Conservation (phyloP, 2,888 invertebrate species). For the Watsonalla cultraria region DNA sequence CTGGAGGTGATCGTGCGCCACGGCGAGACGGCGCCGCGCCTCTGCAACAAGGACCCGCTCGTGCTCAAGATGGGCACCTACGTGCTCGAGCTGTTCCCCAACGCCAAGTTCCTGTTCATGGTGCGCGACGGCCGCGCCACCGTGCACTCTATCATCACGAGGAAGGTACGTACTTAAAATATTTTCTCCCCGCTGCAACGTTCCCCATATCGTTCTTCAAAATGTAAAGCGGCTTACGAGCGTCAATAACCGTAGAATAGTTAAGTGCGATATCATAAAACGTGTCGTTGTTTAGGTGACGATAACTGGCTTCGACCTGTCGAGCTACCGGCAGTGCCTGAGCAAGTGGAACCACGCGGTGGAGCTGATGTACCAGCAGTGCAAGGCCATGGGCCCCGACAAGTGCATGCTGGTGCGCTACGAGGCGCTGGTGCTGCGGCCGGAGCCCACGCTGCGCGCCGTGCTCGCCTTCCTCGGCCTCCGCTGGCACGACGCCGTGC, state of each 20-base stretch:
- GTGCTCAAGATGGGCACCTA: slow-evolving; percentile 97
- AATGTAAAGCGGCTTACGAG: no score
- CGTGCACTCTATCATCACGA: slow-evolving; percentile 97
- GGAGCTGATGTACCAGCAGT: slow-evolving; percentile 96
- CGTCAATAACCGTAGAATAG: no score
- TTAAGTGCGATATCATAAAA: no score
- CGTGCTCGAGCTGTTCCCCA: slow-evolving; percentile 96
- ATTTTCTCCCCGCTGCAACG: no score
- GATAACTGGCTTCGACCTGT: slow-evolving; percentile 96
- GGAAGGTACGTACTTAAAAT: slow-evolving; percentile 81
- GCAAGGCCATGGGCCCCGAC: slow-evolving; percentile 86
- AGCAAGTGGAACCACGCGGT: slow-evolving; percentile 98
- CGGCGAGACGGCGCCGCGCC: slow-evolving; percentile 94
- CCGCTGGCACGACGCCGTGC: slow-evolving; percentile 96
- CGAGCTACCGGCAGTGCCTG: slow-evolving; percentile 95
- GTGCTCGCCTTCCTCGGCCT: slow-evolving; percentile 93
- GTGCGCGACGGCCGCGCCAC: slow-evolving; percentile 98
- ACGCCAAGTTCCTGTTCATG: slow-evolving; percentile 98
- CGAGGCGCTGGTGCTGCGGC: slow-evolving; percentile 97
- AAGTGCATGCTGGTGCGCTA: slow-evolving; percentile 95
- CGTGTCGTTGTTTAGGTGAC: slow-evolving; percentile 48
- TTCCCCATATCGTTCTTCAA: no score
- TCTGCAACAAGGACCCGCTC: slow-evolving; percentile 99
- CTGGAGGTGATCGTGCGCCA: slow-evolving; percentile 97
- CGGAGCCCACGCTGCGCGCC: slow-evolving; percentile 90